Conservation (phyloP, 1,140 invertebrate genomes). For the Lycorma delicatula region DNA sequence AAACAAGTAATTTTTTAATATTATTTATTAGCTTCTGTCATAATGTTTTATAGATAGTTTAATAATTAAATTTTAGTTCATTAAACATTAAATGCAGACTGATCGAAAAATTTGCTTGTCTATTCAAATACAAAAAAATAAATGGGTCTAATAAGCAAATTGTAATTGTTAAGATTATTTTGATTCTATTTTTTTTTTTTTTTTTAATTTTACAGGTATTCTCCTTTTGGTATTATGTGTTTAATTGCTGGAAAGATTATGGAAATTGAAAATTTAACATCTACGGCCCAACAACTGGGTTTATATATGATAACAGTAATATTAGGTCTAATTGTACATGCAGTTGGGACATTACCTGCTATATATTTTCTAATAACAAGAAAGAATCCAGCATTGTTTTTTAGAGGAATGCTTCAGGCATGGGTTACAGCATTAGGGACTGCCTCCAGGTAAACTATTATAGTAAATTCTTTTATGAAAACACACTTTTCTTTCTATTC, state of each 20-base stretch:
- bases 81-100: too few species aligned
- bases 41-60: too few species aligned
- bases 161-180: neutral
- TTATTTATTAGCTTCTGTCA: too few species aligned
- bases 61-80: too few species aligned
- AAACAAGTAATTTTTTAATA: too few species aligned
- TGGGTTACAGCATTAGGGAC: constrained; percentile 59
- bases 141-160: neutral
- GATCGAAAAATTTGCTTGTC: too few species aligned
- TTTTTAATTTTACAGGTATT: constrained; percentile 43
- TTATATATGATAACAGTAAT: constrained; percentile 57
- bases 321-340: constrained; percentile 53
- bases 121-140: too few species aligned
- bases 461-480: too few species aligned
- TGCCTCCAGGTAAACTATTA: constrained; percentile 48
- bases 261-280: constrained; percentile 50
- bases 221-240: constrained; percentile 61
- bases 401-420: constrained; percentile 51
- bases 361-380: constrained; percentile 53
- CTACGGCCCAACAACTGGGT: constrained; percentile 51
- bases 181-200: neutral
- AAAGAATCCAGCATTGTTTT: constrained; percentile 53
- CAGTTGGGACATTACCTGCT: constrained; percentile 50
- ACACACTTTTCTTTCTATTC: too few species aligned
- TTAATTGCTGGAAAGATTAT: constrained; percentile 59